A percentile compares a stretch with the other conserved stretches of the same genome.
phyloP scores from a whole-genome alignment of 2,797 vertebrate genomes.

The Emydoidea blandingii region DNA sequence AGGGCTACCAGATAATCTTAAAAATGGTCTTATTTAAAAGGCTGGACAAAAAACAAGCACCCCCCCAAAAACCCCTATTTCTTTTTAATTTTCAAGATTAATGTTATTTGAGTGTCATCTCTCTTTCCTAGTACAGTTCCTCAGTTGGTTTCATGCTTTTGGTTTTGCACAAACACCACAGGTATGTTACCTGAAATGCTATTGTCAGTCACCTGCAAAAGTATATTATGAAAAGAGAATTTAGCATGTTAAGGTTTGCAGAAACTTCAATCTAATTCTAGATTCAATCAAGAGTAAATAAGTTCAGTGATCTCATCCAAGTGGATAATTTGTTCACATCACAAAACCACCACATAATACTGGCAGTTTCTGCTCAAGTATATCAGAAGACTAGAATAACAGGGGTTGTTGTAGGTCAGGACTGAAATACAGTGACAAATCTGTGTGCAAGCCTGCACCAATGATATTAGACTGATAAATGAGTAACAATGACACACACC shows the following conservation, averaged over 20 bases:
- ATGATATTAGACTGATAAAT: neutral
- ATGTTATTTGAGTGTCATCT: neutral
- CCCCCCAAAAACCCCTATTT: rapidly evolving
- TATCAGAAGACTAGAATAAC: conserved; percentile 25
- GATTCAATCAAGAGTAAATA: conserved; percentile 47
- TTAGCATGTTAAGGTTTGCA: conserved; percentile 46
- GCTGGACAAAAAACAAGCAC: neutral
- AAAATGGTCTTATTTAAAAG: neutral
- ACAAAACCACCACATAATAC: neutral
- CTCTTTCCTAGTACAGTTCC: neutral
- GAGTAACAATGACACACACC: neutral
- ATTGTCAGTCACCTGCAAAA: conserved; percentile 57
- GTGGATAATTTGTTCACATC: conserved; percentile 30
- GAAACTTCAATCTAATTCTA: conserved; percentile 61
- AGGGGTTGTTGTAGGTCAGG: conserved; percentile 24
- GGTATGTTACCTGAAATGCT: conserved; percentile 33
- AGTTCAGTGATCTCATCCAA: conserved; percentile 51
- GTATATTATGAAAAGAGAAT: conserved; percentile 40
- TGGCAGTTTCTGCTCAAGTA: conserved; percentile 30
- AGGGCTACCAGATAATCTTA: neutral
- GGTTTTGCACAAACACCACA: conserved; percentile 21
- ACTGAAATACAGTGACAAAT: neutral
- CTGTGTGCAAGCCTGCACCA: neutral
- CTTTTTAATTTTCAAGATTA: neutral
- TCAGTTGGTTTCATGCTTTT: neutral